Conservation (phyloP, 2,888 invertebrate species). For the Acleris cristana region DNA sequence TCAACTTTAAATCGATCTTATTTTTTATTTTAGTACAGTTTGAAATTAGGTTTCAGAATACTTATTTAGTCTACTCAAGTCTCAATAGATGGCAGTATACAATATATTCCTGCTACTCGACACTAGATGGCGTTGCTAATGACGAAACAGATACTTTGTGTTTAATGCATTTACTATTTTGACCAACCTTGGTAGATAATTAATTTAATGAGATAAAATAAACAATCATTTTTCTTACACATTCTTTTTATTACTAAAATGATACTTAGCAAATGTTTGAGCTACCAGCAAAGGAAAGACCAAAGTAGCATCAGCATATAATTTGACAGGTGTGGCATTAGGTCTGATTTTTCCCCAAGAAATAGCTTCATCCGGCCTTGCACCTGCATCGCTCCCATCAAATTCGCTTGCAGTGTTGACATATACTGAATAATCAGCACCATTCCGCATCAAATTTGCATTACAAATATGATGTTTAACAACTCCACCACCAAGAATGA, state of each 20-base stretch:
- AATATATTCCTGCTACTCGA: conserved; percentile 40
- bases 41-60: conserved; percentile 11
- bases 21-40: background rate
- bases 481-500: conserved; percentile 97
- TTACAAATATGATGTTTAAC: conserved; percentile 99
- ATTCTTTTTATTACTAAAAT: conserved; percentile 82
- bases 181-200: too few species aligned
- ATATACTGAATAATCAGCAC: conserved; percentile 97
- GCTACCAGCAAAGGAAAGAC: conserved; percentile 97
- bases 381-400: conserved; percentile 99
- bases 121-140: conserved; percentile 45
- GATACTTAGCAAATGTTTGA: conserved; percentile 95
- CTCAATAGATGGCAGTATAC: conserved; percentile 11
- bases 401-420: conserved; percentile 97
- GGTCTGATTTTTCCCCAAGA: conserved; percentile 99
- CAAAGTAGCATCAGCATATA: conserved; percentile 96
- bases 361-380: conserved; percentile 98
- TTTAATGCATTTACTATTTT: too few species aligned
- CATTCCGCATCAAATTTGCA: conserved; percentile 99
- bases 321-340: conserved; percentile 95
- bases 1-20: background rate
- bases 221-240: conserved; percentile 54
- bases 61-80: too few species aligned
- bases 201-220: conserved; percentile 17
- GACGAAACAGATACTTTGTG: background rate